Evolutionary conservation across 2,113 vertebrate genomes (phyloP), one percentile per base, ranked within the genome.

Genomic region (Ptilorrhoa leucosticta): DNA sequence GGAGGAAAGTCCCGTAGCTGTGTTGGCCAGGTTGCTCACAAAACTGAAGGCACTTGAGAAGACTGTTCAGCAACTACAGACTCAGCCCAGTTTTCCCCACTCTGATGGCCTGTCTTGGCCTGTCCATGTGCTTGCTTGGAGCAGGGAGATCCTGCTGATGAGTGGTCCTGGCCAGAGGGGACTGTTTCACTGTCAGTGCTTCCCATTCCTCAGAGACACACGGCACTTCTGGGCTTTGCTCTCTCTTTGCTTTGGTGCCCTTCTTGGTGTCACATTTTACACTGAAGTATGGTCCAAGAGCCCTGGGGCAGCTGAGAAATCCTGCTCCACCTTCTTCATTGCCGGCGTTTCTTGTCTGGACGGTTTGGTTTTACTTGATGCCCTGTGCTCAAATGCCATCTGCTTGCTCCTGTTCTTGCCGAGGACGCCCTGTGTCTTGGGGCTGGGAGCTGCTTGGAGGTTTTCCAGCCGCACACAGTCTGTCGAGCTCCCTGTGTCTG

Each of bases 381-480:
- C 85, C 90, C 83, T 88, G 85, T 92, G 83, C 93, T 93, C 90
- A 73, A 70, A 77, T 60, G 60, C 93, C 83, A 93, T 73, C 71
- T 95, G 94, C 94, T 92, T 97, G 85, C 88, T 95, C 90, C 85
- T 66, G 78, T 79, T 94, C 81, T 91, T 89, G 87, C 83, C 5
- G 7, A 97, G 92, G 90, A 96, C 0, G 5, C 90, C 79, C 6
- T 1, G 56, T 80, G 60, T 87, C 70, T 51, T 19, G 64, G 82
- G 82, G 71, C 90, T 83, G 90, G 89, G 75, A 39, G 11, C 75
- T 88, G 94, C 92, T 92, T 89, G 95, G 90, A 95, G 82, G 45
- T 88, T 92, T 92, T 90, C 75, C 95, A 92, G 86, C 90, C 5
- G 1, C 81, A 83, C 89, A 81, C 69, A 75, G 72, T 54, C 63